Evolutionary conservation across 2,113 vertebrate genomes (phyloP), one percentile per base, ranked within the genome.

Genomic region (Furnarius figulus): DNA sequence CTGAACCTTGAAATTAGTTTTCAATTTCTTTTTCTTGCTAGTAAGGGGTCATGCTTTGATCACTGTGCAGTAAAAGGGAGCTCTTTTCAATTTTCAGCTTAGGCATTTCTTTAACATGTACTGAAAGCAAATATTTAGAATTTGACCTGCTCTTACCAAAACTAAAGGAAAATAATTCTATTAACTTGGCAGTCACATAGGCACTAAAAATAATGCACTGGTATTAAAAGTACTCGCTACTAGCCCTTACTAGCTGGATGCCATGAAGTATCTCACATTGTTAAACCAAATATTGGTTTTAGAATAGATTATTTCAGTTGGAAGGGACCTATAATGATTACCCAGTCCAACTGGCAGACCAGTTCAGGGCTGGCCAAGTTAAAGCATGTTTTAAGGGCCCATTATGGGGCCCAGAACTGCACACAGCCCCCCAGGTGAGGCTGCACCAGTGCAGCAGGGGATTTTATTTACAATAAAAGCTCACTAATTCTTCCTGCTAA

Each of bases 1-100:
- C 79, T 89, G 83, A 95, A 90, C 65, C 42, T 96, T 90, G 68
- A 86, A 90, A 93, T 90, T 77, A 80, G 71, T 73, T 93, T 94
- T 85, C 53, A 40, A 3, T 68, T 87, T 87, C 46, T 77, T 55
- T 87, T 91, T 80, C 85, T 90, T 91, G 67, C 59, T 55, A 76
- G 77, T 56, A 70, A 91, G 81, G 46, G 67, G 58, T 85, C 66
- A 73, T 55, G 52, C 66, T 85, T 89, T 94, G 81, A 93, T 76
- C 0, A 0, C 49, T 79, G 13, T 47, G 63, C 67, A 73, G 59
- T 63, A 87, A 93, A 89, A 0, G 42, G 44, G 17, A 91, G 23
- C 33, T 61, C 87, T 68, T 55, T 65, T 56, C 65, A 62, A 56
- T 77, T 93, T 90, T 56, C 77, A 94, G 70, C 53, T 85, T 16